Conservation (phyloP, 2,797 vertebrate genomes). For the Erpetoichthys calabaricus region DNA sequence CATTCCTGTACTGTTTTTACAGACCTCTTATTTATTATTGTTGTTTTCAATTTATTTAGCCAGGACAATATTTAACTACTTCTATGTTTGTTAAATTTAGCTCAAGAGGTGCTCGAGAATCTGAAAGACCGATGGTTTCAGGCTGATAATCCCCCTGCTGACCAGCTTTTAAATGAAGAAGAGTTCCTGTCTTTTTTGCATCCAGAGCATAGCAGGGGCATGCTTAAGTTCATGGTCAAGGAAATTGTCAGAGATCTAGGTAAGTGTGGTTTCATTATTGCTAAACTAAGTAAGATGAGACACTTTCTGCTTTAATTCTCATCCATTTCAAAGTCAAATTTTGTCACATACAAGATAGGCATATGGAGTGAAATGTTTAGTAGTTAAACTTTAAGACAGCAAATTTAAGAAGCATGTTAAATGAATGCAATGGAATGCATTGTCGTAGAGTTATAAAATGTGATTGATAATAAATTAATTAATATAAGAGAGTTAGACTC, state of each 20-base stretch:
- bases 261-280: conserved; percentile 23
- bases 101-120: conserved; percentile 88
- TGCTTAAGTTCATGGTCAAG: conserved; percentile 93
- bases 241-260: conserved; percentile 86
- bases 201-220: conserved; percentile 85
- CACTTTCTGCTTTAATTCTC: no score
- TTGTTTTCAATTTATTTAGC: not conserved
- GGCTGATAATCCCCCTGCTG: conserved; percentile 76
- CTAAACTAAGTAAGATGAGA: not conserved
- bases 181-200: conserved; percentile 92
- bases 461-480: no score
- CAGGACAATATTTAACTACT: not conserved
- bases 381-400: no score
- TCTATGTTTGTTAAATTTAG: conserved; percentile 35
- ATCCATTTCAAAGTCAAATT: no score
- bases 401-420: no score
- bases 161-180: conserved; percentile 73
- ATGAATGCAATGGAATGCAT: no score
- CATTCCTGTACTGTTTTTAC: rapidly evolving
- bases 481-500: no score
- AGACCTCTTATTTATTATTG: not conserved
- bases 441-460: no score
- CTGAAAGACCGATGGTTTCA: conserved; percentile 95
- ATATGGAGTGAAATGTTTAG: no score
- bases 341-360: no score